Evolutionary conservation across 2,113 vertebrate species (phyloP), one percentile per base, ranked within the genome.

Genomic region (Cololabis saira): DNA sequence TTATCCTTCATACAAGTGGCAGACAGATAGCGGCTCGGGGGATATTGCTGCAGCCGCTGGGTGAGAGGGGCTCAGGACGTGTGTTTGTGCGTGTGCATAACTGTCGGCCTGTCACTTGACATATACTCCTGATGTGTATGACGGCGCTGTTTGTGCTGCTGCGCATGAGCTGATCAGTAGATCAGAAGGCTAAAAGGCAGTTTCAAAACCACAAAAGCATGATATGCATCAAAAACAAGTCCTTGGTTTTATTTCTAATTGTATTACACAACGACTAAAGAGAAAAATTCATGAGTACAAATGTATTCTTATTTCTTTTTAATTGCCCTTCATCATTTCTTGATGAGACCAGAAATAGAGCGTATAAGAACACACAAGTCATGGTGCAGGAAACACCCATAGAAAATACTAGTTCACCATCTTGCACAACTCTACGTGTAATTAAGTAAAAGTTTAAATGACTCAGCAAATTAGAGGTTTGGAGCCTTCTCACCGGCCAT

Each of bases 1-100:
- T 92, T 92, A 90, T 88, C 86, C 91, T 87, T 84, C 83, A 87
- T 82, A 83, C 82, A 74, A 86, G 86, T 81, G 78, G 76, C 85
- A 85, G 87, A 89, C 87, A 87, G 89, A 89, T 88, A 90, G 85
- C 59, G 61, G 83, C 77, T 86, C 71, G 62, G 76, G 79, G 82
- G 83, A 85, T 81, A 83, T 76, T 67, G 69, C 71, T 42, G 75
- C 76, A 88, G 87, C 79, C 82, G 74, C 63, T 44, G 69, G 52
- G 67, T 60, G 75, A 83, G 78, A 71, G 73, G 49, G 81, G 62
- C 61, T 75, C 72, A 51, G 64, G 51, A 59, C 61, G 72, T 60
- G 65, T 60, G 74, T 41, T 47, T 60, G 59, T 71, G 66, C 79
- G 78, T 65, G 76, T 66, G 74, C 45, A 67, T 65, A 77, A 37